Base-by-base conservation (phyloP, 1,140 invertebrate species). In the Chionoecetes opilio region DNA sequence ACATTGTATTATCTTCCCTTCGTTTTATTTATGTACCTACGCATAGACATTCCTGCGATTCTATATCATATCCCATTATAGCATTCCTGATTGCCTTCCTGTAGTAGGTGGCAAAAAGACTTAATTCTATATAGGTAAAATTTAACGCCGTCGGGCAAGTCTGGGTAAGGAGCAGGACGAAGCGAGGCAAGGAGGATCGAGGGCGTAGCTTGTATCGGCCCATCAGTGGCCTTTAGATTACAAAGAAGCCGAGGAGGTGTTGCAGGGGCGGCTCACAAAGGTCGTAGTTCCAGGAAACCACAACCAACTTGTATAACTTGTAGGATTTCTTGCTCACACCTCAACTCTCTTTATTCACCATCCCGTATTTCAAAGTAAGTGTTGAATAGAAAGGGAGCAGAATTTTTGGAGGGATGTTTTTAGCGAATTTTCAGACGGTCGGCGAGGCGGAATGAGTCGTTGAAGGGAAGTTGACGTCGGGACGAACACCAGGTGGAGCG, bases 1-100 rank as follows among this genome's bases (percentile, higher is more conserved):
- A 17, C 46, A 53, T 53, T 53, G 21, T 17, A 53, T 53, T 53
- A 17, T 53, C 46, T 53, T 53, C 46, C 46, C 21, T 53, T 9
- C 21, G 46, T 53, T 14, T 53, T 53, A 17, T 21, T 75, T 75
- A 17, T 21, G n/a, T 21, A 21, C 3, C 26, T 5, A n/a, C n/a
- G 63, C 63, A 75, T 75, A 75, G 63, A 75, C 63, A 75, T 75
- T 75, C 63, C 63, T 75, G 63, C 63, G 63, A n/a, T 11, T 75
- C 5, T 75, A 5, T n/a, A 75, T 75, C 21, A 75, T n/a, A 75
- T 75, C n/a, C n/a, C 21, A 75, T 17, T 75, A 75, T n/a, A 75
- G 1, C 46, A 53, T 9, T 17, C 11, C n/a, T n/a, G n/a, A n/a
- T n/a, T n/a, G n/a, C n/a, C 46, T 53, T 11, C 46, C 46, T 53